phyloP scores from a whole-genome alignment of 2,888 invertebrate species.

The Nebria brevicollis region DNA sequence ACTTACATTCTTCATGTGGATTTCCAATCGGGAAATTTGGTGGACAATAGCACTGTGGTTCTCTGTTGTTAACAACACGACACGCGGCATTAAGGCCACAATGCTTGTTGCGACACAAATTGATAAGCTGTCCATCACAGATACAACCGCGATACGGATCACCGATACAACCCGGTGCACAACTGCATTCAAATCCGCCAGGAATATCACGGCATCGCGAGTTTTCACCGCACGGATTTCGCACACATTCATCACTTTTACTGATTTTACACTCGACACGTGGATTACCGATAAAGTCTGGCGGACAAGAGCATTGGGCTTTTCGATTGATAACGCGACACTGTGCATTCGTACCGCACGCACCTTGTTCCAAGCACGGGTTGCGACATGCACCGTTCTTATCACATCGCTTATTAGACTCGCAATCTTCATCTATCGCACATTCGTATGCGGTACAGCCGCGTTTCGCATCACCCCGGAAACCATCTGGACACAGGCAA shows the following conservation, averaged over 20 bases:
- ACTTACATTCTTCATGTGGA: conserved; percentile 87
- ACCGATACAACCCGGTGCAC: conserved; percentile 82
- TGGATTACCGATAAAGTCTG: conserved; percentile 78
- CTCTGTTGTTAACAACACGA: conserved; percentile 71
- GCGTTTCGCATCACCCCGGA: conserved; percentile 81
- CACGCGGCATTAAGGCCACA: conserved; percentile 89
- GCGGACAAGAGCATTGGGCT: conserved; percentile 82
- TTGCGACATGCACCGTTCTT: conserved; percentile 79
- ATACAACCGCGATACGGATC: conserved; percentile 84
- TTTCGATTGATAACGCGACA: conserved; percentile 80
- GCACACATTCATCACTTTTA: conserved; percentile 77
- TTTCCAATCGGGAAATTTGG: conserved; percentile 84
- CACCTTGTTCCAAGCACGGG: conserved; percentile 79
- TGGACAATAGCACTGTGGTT: conserved; percentile 87
- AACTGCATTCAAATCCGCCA: conserved; percentile 82
- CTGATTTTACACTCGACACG: conserved; percentile 74
- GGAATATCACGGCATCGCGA: conserved; percentile 82
- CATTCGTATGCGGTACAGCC: conserved; percentile 84
- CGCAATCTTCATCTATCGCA: conserved; percentile 79
- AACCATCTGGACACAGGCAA: conserved; percentile 89
- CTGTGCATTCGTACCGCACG: conserved; percentile 86
- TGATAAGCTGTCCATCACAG: conserved; percentile 74
- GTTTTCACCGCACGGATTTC: conserved; percentile 86
- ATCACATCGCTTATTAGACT: conserved; percentile 79
- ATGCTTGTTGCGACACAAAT: conserved; percentile 80